Conservation (phyloP, 2,888 invertebrate genomes). For the Cosmia pyralina region DNA sequence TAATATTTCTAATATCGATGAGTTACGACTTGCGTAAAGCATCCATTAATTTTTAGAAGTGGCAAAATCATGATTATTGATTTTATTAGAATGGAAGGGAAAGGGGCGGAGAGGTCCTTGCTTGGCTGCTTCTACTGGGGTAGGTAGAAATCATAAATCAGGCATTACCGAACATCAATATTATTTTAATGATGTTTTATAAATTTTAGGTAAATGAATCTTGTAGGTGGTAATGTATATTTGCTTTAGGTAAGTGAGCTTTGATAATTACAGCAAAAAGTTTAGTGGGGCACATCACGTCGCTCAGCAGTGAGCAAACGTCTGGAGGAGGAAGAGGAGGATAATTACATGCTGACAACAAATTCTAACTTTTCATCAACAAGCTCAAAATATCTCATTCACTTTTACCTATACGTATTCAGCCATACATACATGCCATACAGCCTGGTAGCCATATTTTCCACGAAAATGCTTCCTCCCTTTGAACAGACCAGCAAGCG, state of each 20-base stretch:
- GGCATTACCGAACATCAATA: slow-evolving; percentile 29
- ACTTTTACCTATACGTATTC: not conserved
- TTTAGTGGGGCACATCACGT: not conserved
- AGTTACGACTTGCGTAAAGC: slow-evolving; percentile 50
- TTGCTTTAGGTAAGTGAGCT: not conserved
- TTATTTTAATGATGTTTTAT: slow-evolving; percentile 40
- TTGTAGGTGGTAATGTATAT: not conserved
- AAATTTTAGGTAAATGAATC: slow-evolving; percentile 25
- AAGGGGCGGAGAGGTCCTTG: slow-evolving; percentile 18
- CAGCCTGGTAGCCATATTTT: not conserved
- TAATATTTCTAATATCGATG: slow-evolving; percentile 59
- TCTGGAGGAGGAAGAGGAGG: no score
- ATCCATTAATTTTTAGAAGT: slow-evolving; percentile 60
- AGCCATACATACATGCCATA: not conserved
- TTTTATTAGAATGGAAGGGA: slow-evolving; percentile 45
- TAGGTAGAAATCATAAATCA: slow-evolving; percentile 50
- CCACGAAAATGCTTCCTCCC: not conserved
- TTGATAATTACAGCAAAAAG: slow-evolving; percentile 1
- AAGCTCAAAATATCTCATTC: no score
- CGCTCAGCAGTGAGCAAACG: not conserved
- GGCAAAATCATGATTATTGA: slow-evolving; percentile 58
- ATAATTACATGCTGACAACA: not conserved
- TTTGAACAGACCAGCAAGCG: slow-evolving; percentile 2
- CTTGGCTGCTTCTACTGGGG: slow-evolving; percentile 14
- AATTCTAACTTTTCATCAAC: not conserved